A percentile compares a stretch with the other conserved stretches of the same genome.
Conservation (phyloP, 2,888 invertebrate species). For the Auanema sp. region DNA sequence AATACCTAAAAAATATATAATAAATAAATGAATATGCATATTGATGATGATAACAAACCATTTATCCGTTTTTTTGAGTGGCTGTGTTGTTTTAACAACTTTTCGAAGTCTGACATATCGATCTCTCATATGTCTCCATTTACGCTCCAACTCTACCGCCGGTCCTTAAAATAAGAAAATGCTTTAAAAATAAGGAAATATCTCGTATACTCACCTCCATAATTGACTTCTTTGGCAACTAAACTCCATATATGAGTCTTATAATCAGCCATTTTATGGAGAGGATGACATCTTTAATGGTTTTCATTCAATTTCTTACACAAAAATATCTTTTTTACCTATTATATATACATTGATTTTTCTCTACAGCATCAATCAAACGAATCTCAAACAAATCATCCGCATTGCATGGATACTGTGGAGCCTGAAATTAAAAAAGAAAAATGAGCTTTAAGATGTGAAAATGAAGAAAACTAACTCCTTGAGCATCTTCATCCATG, state of each 20-base stretch:
- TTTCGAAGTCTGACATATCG: slow-evolving; percentile 42
- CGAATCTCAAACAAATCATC: slow-evolving; percentile 31
- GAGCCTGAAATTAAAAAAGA: slow-evolving; percentile 6
- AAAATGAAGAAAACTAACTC: too few relatives aligned
- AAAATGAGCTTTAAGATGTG: too few relatives aligned
- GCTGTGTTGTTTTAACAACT: slow-evolving; percentile 29
- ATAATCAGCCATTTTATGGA: slow-evolving; percentile 38
- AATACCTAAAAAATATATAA: slow-evolving; percentile 25
- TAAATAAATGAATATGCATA: neutral
- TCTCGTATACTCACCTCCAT: slow-evolving; percentile 1
- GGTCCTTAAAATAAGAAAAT: slow-evolving; percentile 13
- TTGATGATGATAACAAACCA: slow-evolving; percentile 23
- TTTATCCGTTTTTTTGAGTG: slow-evolving; percentile 31
- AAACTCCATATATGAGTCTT: slow-evolving; percentile 32
- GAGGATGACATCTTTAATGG: slow-evolving; percentile 28
- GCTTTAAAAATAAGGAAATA: neutral
- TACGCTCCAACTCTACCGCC: slow-evolving; percentile 36
- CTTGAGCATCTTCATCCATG: too few relatives aligned
- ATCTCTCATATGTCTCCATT: slow-evolving; percentile 46
- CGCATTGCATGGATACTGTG: slow-evolving; percentile 20
- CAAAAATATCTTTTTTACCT: slow-evolving; percentile 12
- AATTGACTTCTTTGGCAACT: slow-evolving; percentile 25
- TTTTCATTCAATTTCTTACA: neutral
- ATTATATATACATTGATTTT: slow-evolving; percentile 40
- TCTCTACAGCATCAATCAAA: slow-evolving; percentile 35